Conservation (phyloP, 2,888 invertebrate species). For the Hydroisotoma schaefferi region DNA sequence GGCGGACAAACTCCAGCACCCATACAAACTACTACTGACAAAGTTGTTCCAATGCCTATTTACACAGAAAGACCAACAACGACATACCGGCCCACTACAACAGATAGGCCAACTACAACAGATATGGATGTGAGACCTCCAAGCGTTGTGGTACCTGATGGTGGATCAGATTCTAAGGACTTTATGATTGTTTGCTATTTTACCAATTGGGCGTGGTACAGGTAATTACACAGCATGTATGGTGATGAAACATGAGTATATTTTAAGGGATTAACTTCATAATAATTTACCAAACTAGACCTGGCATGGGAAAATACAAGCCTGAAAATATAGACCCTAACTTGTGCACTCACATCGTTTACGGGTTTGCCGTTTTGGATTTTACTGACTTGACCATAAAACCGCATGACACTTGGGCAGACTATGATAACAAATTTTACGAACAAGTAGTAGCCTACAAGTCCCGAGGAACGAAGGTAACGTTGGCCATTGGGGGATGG, state of each 20-base stretch:
- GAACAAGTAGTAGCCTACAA: slow-evolving; percentile 75
- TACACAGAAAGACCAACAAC: slow-evolving; percentile 9
- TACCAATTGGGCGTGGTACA: slow-evolving; percentile 90
- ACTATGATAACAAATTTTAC: slow-evolving; percentile 84
- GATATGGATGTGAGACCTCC: too few relatives aligned
- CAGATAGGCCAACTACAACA: neutral
- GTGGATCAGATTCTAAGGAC: slow-evolving; percentile 12
- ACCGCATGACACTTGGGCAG: slow-evolving; percentile 83
- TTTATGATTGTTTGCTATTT: slow-evolving; percentile 85
- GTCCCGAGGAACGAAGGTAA: slow-evolving; percentile 68
- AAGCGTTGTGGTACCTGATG: slow-evolving; percentile 11
- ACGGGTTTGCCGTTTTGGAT: slow-evolving; percentile 84
- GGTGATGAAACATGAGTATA: slow-evolving; percentile 62
- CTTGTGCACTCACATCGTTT: slow-evolving; percentile 87
- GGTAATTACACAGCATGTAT: slow-evolving; percentile 5
- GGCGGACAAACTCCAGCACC: slow-evolving; percentile 42
- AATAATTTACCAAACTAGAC: too few relatives aligned
- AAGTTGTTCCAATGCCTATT: slow-evolving; percentile 50
- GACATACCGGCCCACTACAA: neutral
- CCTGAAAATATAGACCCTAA: slow-evolving; percentile 78
- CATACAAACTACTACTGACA: slow-evolving; percentile 51
- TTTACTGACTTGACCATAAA: slow-evolving; percentile 70
- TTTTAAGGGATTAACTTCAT: slow-evolving; percentile 71
- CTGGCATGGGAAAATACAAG: slow-evolving; percentile 71
- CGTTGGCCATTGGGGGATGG: slow-evolving; percentile 90